Percentiles rank a stretch among this genome's conserved stretches.
Conservation (phyloP, 2,797 vertebrate genomes). For the Simalia tracyae region DNA sequence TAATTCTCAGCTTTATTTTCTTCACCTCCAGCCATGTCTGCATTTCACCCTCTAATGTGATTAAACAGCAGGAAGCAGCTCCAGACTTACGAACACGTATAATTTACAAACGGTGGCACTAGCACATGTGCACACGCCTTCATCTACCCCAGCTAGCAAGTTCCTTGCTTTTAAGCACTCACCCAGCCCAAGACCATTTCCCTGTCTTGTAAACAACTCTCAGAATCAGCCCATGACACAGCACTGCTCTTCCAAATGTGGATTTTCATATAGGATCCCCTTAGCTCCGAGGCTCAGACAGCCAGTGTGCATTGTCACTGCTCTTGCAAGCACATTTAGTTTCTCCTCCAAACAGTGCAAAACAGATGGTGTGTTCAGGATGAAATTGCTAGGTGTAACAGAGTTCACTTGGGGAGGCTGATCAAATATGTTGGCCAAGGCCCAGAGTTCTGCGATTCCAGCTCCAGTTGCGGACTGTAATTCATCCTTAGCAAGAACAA, state of each 20-base stretch:
- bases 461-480: background rate
- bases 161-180: background rate
- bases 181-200: background rate
- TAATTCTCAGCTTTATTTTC: background rate
- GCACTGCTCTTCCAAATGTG: background rate
- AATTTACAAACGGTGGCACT: background rate
- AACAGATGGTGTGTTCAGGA: constrained; percentile 33
- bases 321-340: background rate
- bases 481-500: constrained; percentile 4
- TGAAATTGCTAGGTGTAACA: constrained; percentile 35
- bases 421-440: constrained; percentile 5
- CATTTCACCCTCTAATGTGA: background rate
- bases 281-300: background rate
- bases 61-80: background rate
- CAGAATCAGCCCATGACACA: too few relatives aligned
- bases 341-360: constrained; percentile 30
- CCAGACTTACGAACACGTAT: background rate
- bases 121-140: background rate
- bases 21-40: background rate
- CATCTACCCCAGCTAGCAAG: background rate
- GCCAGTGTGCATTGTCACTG: background rate
- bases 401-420: background rate
- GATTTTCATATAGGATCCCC: background rate
- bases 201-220: background rate
- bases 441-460: background rate